Evolutionary conservation across 2,113 vertebrate species (phyloP).

Genomic region (Furnarius figulus): DNA sequence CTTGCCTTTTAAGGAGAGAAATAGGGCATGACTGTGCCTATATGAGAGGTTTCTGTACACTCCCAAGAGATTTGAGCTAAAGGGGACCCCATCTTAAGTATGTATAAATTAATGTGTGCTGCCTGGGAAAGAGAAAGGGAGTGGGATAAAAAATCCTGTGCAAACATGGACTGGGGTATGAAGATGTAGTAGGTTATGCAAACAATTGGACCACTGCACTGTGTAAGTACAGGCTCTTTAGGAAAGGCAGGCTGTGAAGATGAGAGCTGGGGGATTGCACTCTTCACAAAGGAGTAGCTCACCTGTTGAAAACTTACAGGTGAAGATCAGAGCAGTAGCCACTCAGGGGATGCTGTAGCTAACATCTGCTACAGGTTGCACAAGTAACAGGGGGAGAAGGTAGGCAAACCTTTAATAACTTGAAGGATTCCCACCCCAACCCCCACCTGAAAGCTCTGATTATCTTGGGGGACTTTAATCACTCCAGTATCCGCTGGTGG

Average conservation of each 20-base stretch:
- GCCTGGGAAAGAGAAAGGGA: not conserved
- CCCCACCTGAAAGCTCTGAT: not conserved
- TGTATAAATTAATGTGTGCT: not conserved
- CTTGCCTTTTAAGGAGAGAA: not conserved
- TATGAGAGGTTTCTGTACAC: not conserved
- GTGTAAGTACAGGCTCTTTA: not conserved
- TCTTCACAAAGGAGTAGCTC: not conserved
- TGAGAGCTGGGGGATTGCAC: not conserved
- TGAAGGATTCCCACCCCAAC: not conserved
- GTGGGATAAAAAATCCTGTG: not conserved
- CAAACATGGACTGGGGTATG: not conserved
- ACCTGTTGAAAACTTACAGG: not conserved
- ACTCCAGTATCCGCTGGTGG: not conserved
- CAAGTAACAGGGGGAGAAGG: not conserved
- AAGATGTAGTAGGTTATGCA: not conserved
- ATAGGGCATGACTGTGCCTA: not conserved
- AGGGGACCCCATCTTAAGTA: not conserved
- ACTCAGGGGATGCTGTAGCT: not conserved
- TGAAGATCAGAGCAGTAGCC: not conserved
- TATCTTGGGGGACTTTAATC: not conserved
- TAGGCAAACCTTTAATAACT: not conserved
- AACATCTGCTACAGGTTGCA: not conserved
- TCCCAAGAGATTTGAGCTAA: not conserved
- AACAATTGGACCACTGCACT: not conserved
- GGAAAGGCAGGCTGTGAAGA: not conserved